Percentiles rank a stretch among this genome's conserved stretches.
Evolutionary conservation across 2,888 invertebrate genomes (phyloP).

Genomic region (Schizotus pectinicornis): DNA sequence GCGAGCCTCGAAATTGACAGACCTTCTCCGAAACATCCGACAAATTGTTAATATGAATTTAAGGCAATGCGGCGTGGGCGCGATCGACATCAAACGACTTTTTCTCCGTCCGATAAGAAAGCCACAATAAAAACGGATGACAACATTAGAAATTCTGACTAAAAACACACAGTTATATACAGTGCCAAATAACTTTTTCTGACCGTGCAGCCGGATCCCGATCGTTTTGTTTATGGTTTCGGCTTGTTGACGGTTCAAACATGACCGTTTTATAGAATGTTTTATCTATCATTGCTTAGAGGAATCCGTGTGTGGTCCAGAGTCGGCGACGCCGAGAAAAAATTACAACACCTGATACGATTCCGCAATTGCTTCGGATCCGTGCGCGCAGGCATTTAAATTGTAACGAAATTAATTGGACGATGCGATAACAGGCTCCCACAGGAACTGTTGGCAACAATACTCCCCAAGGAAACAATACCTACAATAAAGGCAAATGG

Average conservation of each 20-base stretch:
- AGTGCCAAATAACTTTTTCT: constrained; percentile 30
- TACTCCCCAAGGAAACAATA: constrained; percentile 16
- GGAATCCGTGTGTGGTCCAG: constrained; percentile 39
- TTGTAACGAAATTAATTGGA: constrained; percentile 30
- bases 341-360: constrained; percentile 20
- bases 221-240: constrained; percentile 34
- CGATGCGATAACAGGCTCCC: constrained; percentile 23
- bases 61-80: constrained; percentile 4
- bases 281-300: constrained; percentile 41
- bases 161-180: constrained; percentile 20
- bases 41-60: too few species aligned
- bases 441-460: constrained; percentile 12
- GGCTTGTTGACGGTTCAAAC: constrained; percentile 32
- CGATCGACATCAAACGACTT: constrained; percentile 20
- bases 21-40: too few species aligned
- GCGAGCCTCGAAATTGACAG: too few species aligned
- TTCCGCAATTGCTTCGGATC: constrained; percentile 18
- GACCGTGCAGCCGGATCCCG: constrained; percentile 12
- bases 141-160: constrained; percentile 20
- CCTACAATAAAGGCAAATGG: constrained; percentile 3
- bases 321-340: constrained; percentile 16
- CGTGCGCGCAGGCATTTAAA: constrained; percentile 24
- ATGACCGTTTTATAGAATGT: constrained; percentile 35
- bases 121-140: constrained; percentile 4
- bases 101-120: constrained; percentile 19